Evolutionary conservation across 2,797 vertebrate genomes (phyloP), one percentile per base, ranked within the genome.

Genomic region (Hemibagrus guttatus): DNA sequence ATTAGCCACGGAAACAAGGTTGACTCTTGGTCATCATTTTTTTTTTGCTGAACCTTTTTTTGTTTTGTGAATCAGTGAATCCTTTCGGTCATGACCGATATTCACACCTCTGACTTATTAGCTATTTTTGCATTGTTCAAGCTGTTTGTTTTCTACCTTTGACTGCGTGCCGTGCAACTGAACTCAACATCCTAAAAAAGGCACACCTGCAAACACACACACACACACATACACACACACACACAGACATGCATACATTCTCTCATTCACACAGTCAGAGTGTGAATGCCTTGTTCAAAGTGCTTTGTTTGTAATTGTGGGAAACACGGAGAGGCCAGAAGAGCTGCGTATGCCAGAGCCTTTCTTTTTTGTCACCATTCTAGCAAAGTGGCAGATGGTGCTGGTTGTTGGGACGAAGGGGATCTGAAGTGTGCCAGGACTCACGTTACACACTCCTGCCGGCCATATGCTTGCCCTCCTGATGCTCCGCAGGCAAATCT

Each of bases 401-500:
- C 66, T 81, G 71, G 63, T 80, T 84, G 82, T 84, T 85, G 63
- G 63, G 71, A 75, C 58, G n/a, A 61, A 16, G 81, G 90, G 78
- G 86, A 84, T 89, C 87, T 87, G 84, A 69, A 58, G 61, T 82
- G 81, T 85, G 83, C 84, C 87, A 89, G 87, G 84, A 86, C 90
- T 88, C 85, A 89, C 64, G 85, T 89, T 89, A 86, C 84, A 85
- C 84, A 89, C 88, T 89, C 85, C 88, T 87, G 81, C 54, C 64
- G 88, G 87, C 90, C 88, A 90, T 90, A 89, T 90, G 88, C 90
- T 88, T 88, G 88, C 90, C 90, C 90, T 89, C 88, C 87, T 89
- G 81, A 88, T 85, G 84, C 82, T 86, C 82, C 75, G 83, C 52
- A 76, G 74, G 85, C 84, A 87, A 61, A 87, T 59, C 42, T 76